phyloP scores from a whole-genome alignment of 2,113 vertebrate species.

The Thermophis baileyi region DNA sequence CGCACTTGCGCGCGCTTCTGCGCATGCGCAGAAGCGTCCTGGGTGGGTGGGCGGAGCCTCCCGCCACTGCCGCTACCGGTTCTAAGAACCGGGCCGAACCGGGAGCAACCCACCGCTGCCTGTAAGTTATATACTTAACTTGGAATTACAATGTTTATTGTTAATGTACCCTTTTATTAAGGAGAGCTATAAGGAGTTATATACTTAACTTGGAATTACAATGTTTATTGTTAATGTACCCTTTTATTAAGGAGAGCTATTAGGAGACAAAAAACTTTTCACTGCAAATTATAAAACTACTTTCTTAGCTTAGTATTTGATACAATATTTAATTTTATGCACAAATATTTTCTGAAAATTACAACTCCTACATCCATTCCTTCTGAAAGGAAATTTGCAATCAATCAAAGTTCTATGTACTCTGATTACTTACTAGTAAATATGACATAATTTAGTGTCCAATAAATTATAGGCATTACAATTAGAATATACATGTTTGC shows the following conservation, averaged over 20 bases:
- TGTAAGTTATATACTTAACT: background rate
- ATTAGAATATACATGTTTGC: background rate
- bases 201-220: background rate
- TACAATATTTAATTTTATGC: background rate
- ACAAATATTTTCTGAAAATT: background rate
- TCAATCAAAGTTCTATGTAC: background rate
- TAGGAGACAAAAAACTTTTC: background rate
- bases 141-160: background rate
- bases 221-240: background rate
- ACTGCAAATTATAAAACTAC: background rate
- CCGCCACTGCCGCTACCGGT: too few species aligned
- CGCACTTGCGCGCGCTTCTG: too few species aligned
- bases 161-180: background rate
- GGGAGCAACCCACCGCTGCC: too few species aligned
- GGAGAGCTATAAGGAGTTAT: background rate
- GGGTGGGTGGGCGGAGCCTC: too few species aligned
- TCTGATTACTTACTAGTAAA: background rate
- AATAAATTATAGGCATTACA: background rate
- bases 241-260: background rate
- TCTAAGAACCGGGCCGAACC: too few species aligned
- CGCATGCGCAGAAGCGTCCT: too few species aligned
- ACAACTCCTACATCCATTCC: background rate
- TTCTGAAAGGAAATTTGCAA: background rate
- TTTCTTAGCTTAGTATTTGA: background rate
- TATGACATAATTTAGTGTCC: background rate